phyloP scores from a whole-genome alignment of 2,888 invertebrate species.

The Saturnia pavonia region DNA sequence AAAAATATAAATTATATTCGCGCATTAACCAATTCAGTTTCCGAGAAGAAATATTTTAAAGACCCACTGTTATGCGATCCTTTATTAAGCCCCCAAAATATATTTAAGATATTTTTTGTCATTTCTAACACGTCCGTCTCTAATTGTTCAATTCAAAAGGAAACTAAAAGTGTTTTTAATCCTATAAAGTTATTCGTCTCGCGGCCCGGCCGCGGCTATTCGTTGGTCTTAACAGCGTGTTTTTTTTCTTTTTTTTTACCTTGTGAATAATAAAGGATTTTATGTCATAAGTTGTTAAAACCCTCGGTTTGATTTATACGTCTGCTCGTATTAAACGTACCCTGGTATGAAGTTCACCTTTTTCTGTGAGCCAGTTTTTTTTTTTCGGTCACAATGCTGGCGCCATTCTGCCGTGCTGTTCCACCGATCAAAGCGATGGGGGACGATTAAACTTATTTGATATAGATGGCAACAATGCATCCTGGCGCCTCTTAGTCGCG shows the following conservation, averaged over 20 bases:
- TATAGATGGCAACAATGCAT: slow-evolving; percentile 48
- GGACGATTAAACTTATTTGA: slow-evolving; percentile 59
- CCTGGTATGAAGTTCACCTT: slow-evolving; percentile 34
- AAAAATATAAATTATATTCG: slow-evolving; percentile 40
- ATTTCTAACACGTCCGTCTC: slow-evolving; percentile 62
- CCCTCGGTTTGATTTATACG: slow-evolving; percentile 68
- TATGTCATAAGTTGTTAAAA: slow-evolving; percentile 74
- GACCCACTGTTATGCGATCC: slow-evolving; percentile 30
- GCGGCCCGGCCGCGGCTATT: slow-evolving; percentile 49
- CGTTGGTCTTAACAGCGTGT: slow-evolving; percentile 25
- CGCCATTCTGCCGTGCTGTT: slow-evolving; percentile 49
- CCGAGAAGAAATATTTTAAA: slow-evolving; percentile 41
- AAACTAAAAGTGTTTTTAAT: slow-evolving; percentile 67
- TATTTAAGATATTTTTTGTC: slow-evolving; percentile 60
- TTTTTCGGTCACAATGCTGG: slow-evolving; percentile 44
- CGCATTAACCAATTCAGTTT: slow-evolving; percentile 39
- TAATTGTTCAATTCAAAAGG: slow-evolving; percentile 67
- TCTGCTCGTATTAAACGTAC: slow-evolving; percentile 40
- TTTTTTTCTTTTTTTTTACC: slow-evolving; percentile 47
- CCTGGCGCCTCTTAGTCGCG: slow-evolving; percentile 49
- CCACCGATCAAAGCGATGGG: slow-evolving; percentile 66
- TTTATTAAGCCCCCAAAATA: slow-evolving; percentile 41
- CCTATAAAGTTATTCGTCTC: slow-evolving; percentile 68
- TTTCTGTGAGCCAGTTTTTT: slow-evolving; percentile 45
- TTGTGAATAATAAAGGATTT: slow-evolving; percentile 75